A percentile compares a stretch with the other conserved stretches of the same genome.
Conservation (phyloP, 2,888 invertebrate species). For the Acrobasis consociella region DNA sequence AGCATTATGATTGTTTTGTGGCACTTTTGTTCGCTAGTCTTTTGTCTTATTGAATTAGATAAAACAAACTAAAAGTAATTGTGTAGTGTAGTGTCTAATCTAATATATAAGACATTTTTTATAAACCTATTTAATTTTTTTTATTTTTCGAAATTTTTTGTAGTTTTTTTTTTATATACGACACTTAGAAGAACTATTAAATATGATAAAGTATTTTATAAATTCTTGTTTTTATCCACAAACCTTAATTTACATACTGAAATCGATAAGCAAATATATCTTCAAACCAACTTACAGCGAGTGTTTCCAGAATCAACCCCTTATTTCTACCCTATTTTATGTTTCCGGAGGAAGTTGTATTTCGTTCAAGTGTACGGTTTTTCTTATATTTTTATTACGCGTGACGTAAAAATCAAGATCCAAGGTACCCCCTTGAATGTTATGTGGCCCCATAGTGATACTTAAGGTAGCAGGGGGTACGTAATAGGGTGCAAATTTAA, state of each 20-base stretch:
- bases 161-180: too few relatives aligned
- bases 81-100: too few relatives aligned
- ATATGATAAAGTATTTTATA: too few relatives aligned
- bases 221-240: too few relatives aligned
- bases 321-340: conserved; percentile 56
- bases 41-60: too few relatives aligned
- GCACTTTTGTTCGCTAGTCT: too few relatives aligned
- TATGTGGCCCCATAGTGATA: conserved; percentile 49
- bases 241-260: not conserved
- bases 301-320: conserved; percentile 36
- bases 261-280: not conserved
- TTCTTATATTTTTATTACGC: conserved; percentile 75
- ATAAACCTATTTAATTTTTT: too few relatives aligned
- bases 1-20: too few relatives aligned
- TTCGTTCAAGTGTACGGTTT: conserved; percentile 61
- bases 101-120: too few relatives aligned
- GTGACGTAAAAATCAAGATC: conserved; percentile 65
- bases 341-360: conserved; percentile 70
- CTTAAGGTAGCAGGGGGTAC: conserved; percentile 37
- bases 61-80: too few relatives aligned
- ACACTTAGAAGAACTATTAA: too few relatives aligned
- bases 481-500: conserved; percentile 40
- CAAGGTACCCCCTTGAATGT: conserved; percentile 48
- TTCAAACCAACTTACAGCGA: conserved; percentile 29
- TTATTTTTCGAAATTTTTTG: too few relatives aligned